Conservation (phyloP, 2,888 invertebrate genomes). For the Smittia aterrima region DNA sequence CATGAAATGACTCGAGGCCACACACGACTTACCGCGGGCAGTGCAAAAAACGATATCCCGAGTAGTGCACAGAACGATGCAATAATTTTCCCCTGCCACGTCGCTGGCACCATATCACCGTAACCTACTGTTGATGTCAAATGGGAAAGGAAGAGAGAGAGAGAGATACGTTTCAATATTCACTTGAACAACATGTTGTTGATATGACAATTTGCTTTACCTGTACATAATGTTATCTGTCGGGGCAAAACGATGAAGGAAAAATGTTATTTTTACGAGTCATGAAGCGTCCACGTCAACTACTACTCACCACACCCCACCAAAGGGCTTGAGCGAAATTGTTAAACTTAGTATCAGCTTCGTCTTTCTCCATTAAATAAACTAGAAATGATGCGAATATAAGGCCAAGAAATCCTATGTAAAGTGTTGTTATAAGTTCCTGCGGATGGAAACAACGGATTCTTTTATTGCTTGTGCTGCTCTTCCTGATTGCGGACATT, state of each 20-base stretch:
- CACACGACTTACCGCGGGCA: conserved; percentile 81
- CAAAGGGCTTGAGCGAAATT: conserved; percentile 93
- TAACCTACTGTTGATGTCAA: conserved; percentile 73
- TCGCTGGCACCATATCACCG: conserved; percentile 90
- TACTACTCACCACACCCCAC: conserved; percentile 92
- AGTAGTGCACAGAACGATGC: conserved; percentile 90
- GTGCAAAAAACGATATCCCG: conserved; percentile 92
- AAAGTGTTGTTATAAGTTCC: conserved; percentile 92
- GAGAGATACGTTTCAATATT: not conserved
- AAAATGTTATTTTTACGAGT: conserved; percentile 18
- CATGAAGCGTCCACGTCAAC: not conserved
- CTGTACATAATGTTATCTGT: conserved; percentile 81
- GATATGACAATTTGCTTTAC: conserved; percentile 2
- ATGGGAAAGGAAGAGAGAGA: not conserved
- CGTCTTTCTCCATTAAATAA: conserved; percentile 89
- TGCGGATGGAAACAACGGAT: conserved; percentile 53
- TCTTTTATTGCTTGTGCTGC: not conserved
- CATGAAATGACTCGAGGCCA: not conserved
- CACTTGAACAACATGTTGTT: not conserved
- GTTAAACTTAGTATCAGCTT: conserved; percentile 72
- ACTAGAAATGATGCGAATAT: conserved; percentile 94
- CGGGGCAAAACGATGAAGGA: conserved; percentile 27
- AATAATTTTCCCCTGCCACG: conserved; percentile 93
- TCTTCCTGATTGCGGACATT: not conserved
- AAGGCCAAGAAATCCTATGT: conserved; percentile 91